A percentile compares a stretch with the other conserved stretches of the same genome.
phyloP scores from a whole-genome alignment of 2,888 invertebrate species.

The Erebia palarica region DNA sequence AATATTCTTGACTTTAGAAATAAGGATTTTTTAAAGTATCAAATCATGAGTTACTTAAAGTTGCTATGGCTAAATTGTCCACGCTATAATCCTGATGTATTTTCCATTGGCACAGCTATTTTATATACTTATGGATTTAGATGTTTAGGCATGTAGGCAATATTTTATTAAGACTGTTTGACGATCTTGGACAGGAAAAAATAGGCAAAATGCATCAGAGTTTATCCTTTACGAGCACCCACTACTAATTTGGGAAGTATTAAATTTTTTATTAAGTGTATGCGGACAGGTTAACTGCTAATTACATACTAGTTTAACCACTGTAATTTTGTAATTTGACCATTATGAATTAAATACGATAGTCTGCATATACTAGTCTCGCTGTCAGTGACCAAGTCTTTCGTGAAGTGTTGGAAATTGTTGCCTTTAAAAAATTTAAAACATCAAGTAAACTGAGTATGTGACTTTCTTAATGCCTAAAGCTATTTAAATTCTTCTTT shows the following conservation, averaged over 20 bases:
- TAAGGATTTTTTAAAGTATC: background rate
- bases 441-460: background rate
- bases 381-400: background rate
- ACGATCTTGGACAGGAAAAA: conserved; percentile 2
- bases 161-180: background rate
- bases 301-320: background rate
- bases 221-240: conserved; percentile 4
- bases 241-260: background rate
- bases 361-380: background rate
- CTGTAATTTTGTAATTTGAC: background rate
- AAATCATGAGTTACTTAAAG: background rate
- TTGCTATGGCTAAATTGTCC: background rate
- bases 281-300: background rate
- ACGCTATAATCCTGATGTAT: background rate
- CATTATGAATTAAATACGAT: background rate
- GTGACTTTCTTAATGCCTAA: conserved; percentile 4
- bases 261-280: background rate
- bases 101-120: background rate
- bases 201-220: background rate
- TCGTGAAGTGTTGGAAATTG: background rate
- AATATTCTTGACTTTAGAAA: background rate
- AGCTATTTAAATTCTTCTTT: conserved; percentile 23
- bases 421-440: no score
- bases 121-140: background rate
- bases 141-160: conserved; percentile 6